Percentiles rank a stretch among this genome's conserved stretches.
Evolutionary conservation across 1,140 invertebrate species (phyloP).

Genomic region (Atopsyche davidsoni): DNA sequence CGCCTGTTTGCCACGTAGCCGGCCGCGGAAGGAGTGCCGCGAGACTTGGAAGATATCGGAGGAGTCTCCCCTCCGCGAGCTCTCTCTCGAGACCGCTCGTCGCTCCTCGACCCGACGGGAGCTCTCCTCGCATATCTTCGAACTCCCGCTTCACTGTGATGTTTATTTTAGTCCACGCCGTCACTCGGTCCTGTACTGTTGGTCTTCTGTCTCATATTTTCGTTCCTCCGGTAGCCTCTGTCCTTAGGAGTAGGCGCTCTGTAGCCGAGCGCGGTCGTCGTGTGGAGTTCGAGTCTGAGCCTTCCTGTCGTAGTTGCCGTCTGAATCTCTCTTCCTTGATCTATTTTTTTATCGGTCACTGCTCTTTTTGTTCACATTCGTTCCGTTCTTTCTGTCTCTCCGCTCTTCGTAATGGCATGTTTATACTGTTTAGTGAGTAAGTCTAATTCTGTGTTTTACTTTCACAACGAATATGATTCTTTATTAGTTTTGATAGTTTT

Average conservation of each 20-base stretch:
- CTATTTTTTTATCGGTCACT: neutral
- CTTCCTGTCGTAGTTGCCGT: conserved; percentile 16
- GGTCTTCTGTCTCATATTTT: conserved; percentile 11
- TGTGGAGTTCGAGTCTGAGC: conserved; percentile 19
- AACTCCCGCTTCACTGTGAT: conserved; percentile 24
- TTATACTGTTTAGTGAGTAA: neutral
- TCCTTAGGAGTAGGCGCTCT: conserved; percentile 14
- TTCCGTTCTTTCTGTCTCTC: neutral
- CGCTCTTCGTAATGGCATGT: conserved; percentile 14
- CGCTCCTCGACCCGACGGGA: conserved; percentile 12
- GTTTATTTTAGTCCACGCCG: conserved; percentile 21
- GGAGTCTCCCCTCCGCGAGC: conserved; percentile 18
- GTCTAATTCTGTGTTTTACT: neutral
- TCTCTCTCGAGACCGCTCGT: conserved; percentile 3
- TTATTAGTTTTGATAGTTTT: neutral
- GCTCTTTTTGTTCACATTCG: neutral
- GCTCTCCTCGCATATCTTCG: conserved; percentile 26
- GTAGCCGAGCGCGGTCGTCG: conserved; percentile 16
- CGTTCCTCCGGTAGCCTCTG: conserved; percentile 17
- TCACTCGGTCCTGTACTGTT: conserved; percentile 23
- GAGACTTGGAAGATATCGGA: conserved; percentile 27
- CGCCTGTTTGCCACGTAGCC: neutral
- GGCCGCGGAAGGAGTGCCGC: conserved; percentile 18
- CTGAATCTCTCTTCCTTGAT: conserved; percentile 3
- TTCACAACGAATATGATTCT: neutral